Percentiles rank a stretch among this genome's conserved stretches.
Evolutionary conservation across 2,888 invertebrate species (phyloP).

Genomic region (Rhamphomyia laevipes): DNA sequence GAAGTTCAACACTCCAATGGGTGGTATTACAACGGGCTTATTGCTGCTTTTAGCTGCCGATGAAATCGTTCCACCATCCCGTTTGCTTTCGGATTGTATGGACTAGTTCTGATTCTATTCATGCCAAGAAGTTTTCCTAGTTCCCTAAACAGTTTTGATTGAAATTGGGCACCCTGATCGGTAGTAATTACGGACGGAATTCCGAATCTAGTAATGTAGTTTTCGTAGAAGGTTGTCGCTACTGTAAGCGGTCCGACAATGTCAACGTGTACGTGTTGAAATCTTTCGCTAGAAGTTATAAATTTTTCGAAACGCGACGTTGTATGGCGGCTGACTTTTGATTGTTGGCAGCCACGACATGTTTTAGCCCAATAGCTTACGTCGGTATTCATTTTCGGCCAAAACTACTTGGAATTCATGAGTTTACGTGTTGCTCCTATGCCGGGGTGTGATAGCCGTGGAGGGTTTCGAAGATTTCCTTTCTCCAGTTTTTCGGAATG

Average conservation of each 20-base stretch:
- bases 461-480: constrained; percentile 1
- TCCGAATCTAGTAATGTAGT: not conserved
- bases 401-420: constrained; percentile 2
- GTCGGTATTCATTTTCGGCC: constrained; percentile 5
- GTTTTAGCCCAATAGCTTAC: constrained; percentile 4
- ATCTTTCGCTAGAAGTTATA: not conserved
- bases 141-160: not conserved
- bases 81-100: constrained; percentile 3
- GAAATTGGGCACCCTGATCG: not conserved
- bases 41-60: not conserved
- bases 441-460: constrained; percentile 7
- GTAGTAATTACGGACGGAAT: not conserved
- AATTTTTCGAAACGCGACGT: not conserved
- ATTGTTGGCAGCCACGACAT: constrained; percentile 5
- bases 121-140: not conserved
- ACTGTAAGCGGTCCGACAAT: not conserved
- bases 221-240: not conserved
- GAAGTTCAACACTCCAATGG: not conserved
- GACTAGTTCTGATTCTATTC: not conserved
- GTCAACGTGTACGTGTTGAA: not conserved
- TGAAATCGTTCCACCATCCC: not conserved
- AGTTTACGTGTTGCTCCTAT: constrained; percentile 2
- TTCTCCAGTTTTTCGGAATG: not conserved
- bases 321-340: constrained; percentile 8
- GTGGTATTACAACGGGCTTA: not conserved